phyloP scores from a whole-genome alignment of 2,797 vertebrate species.

The Danio choprae region DNA sequence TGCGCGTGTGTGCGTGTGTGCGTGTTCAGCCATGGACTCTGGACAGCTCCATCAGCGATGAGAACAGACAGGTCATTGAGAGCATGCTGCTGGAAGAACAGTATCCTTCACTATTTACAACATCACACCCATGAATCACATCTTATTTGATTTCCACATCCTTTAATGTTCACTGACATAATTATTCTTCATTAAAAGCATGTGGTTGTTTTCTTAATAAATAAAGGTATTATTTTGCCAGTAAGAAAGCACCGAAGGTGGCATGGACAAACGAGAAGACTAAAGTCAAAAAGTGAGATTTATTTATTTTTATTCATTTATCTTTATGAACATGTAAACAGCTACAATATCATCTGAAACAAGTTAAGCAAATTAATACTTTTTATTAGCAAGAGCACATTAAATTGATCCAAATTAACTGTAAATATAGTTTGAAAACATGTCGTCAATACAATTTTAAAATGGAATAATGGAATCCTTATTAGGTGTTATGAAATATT shows the following conservation, averaged over 20 bases:
- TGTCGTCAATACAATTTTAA: too few species aligned
- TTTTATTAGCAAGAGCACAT: not conserved
- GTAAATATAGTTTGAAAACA: not conserved
- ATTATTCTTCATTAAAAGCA: not conserved
- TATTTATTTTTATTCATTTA: not conserved
- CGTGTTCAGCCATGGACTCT: constrained; percentile 88
- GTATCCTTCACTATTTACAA: constrained; percentile 85
- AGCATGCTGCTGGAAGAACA: constrained; percentile 97
- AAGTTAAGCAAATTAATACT: not conserved
- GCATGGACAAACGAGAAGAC: constrained; percentile 83
- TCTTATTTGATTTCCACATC: not conserved
- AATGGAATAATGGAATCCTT: too few species aligned
- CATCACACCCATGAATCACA: not conserved
- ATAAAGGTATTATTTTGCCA: constrained; percentile 90
- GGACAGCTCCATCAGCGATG: constrained; percentile 93
- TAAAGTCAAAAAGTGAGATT: constrained; percentile 76
- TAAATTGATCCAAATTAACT: not conserved
- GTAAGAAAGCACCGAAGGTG: constrained; percentile 82
- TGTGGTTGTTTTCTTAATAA: constrained; percentile 72
- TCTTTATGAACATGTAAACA: constrained; percentile 2
- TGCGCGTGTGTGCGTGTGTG: too few species aligned
- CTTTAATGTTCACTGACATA: not conserved
- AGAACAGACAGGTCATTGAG: constrained; percentile 93
- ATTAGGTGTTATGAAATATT: too few species aligned
- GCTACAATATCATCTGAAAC: not conserved